phyloP scores from a whole-genome alignment of 2,797 vertebrate genomes.

The Phrynocephalus forsythii region DNA sequence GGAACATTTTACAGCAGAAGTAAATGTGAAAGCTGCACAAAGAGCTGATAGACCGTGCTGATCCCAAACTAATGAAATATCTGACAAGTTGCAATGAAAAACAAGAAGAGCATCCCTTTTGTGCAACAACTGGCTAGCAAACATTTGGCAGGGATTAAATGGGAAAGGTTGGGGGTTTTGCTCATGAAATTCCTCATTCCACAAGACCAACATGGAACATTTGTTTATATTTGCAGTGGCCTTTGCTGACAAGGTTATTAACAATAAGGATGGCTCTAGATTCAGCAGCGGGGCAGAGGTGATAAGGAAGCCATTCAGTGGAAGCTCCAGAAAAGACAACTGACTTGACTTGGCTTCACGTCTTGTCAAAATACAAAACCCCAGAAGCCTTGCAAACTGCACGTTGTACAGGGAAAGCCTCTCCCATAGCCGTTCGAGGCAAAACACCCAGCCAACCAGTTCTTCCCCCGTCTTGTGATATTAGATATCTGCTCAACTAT shows the following conservation, averaged over 20 bases:
- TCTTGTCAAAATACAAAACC: no score
- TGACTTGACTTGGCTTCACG: not conserved
- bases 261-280: not conserved
- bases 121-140: not conserved
- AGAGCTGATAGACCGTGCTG: not conserved
- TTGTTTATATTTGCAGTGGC: not conserved
- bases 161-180: not conserved
- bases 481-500: not conserved
- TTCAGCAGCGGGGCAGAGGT: not conserved
- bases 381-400: not conserved
- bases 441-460: not conserved
- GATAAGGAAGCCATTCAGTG: not conserved
- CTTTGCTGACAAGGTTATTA: not conserved
- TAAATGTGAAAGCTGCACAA: constrained; percentile 20
- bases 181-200: not conserved
- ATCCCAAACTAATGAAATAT: constrained; percentile 29
- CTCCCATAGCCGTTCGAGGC: not conserved
- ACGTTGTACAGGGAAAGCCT: not conserved
- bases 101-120: not conserved
- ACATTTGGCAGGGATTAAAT: constrained; percentile 31
- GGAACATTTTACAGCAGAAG: not conserved
- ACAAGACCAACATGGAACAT: not conserved
- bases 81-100: constrained; percentile 34
- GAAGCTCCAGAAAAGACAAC: not conserved
- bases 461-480: no score